Evolutionary conservation across 2,888 invertebrate genomes (phyloP).

Genomic region (Drosophila mulleri): DNA sequence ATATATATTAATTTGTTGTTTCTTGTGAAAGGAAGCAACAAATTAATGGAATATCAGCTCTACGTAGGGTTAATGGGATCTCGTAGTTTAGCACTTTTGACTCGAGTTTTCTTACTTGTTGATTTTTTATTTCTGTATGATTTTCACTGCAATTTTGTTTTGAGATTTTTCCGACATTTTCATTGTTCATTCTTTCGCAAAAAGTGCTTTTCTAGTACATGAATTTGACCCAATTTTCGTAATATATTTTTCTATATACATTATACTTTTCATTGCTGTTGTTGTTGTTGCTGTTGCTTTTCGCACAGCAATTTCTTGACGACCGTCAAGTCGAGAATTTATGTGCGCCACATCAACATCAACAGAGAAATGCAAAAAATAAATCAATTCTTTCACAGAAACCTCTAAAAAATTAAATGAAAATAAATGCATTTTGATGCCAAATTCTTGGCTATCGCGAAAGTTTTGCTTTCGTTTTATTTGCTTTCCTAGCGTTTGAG

Average conservation of each 20-base stretch:
- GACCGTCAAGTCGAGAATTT: slow-evolving; percentile 55
- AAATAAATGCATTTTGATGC: slow-evolving; percentile 69
- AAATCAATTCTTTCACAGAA: slow-evolving; percentile 30
- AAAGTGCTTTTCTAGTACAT: slow-evolving; percentile 46
- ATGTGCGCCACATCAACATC: slow-evolving; percentile 72
- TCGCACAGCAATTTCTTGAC: slow-evolving; percentile 37
- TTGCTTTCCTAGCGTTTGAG: neutral
- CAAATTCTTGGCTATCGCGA: slow-evolving; percentile 57
- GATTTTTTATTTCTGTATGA: too few relatives aligned
- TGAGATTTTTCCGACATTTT: slow-evolving; percentile 1
- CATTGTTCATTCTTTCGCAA: slow-evolving; percentile 6
- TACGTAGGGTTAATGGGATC: too few relatives aligned
- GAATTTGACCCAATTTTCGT: slow-evolving; percentile 72
- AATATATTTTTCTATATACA: slow-evolving; percentile 38
- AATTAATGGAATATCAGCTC: too few relatives aligned
- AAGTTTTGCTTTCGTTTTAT: slow-evolving; percentile 16
- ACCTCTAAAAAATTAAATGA: slow-evolving; percentile 48
- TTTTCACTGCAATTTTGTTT: neutral
- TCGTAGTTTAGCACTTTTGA: too few relatives aligned
- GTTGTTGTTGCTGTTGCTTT: slow-evolving; percentile 1
- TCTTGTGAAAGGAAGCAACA: too few relatives aligned
- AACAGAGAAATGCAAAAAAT: slow-evolving; percentile 71
- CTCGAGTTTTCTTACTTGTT: too few relatives aligned
- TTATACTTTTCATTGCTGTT: neutral
- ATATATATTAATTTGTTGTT: too few relatives aligned